These are phyloP conservation scores for Trichechus manatus DNA, from an alignment of 2,113 vertebrate species.

Conservation along the genomic window DNA sequence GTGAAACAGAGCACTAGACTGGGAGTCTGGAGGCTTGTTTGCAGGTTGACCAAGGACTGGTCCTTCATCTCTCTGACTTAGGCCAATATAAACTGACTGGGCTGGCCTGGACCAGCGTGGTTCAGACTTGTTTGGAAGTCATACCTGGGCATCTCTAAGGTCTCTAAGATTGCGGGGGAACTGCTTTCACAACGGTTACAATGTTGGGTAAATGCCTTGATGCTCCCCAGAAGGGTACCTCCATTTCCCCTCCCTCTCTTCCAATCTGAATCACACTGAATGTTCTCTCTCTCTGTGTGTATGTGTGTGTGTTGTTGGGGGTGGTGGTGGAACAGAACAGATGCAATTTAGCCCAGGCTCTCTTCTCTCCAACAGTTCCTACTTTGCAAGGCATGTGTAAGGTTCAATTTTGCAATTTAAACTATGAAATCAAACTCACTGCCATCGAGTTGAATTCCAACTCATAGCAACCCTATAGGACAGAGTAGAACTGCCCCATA, in stretches of 20 bases:
- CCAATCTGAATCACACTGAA: background rate
- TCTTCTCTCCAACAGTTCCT: background rate
- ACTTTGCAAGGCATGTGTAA: constrained; percentile 1
- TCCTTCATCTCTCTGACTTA: background rate
- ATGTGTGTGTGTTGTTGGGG: background rate
- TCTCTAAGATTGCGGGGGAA: background rate
- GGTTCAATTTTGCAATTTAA: background rate
- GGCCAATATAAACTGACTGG: background rate
- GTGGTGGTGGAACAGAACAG: background rate
- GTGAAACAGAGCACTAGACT: background rate
- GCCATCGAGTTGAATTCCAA: background rate
- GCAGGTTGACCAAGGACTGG: background rate
- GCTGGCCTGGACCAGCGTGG: background rate
- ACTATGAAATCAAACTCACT: background rate
- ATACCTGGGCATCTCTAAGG: background rate
- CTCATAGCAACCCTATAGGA: background rate
- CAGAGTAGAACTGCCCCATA: no score
- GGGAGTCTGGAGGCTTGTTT: background rate
- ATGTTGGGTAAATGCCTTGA: background rate
- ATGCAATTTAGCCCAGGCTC: background rate
- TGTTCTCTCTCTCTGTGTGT: background rate
- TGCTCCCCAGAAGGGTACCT: background rate
- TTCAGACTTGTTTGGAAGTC: background rate
- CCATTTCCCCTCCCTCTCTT: background rate
- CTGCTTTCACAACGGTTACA: background rate